Evolutionary conservation across 2,888 invertebrate genomes (phyloP).

Genomic region (Melinaea menophilus): DNA sequence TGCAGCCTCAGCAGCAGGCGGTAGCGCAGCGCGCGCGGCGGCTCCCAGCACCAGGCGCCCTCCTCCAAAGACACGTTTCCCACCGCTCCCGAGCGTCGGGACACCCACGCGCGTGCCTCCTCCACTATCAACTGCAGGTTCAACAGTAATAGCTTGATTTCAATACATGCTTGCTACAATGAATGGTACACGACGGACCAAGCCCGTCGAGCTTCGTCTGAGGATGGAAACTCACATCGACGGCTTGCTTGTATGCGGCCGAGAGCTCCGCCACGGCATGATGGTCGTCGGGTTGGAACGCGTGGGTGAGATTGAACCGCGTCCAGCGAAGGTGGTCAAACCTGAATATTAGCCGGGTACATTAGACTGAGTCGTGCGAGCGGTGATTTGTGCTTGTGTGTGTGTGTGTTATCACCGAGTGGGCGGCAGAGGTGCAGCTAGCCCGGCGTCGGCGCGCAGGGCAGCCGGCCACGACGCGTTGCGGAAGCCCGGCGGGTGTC

Average conservation of each 20-base stretch:
- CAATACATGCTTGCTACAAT: background rate
- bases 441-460: conserved; percentile 77
- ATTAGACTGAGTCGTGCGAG: background rate
- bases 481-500: conserved; percentile 48
- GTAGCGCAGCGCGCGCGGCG: conserved; percentile 25
- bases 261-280: conserved; percentile 81
- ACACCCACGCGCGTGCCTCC: conserved; percentile 44
- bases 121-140: conserved; percentile 43
- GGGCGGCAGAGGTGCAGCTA: conserved; percentile 74
- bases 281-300: conserved; percentile 89
- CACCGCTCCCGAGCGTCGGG: conserved; percentile 40
- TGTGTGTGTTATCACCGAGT: conserved; percentile 45
- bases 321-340: conserved; percentile 91
- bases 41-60: conserved; percentile 41
- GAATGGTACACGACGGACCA: no score
- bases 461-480: conserved; percentile 72
- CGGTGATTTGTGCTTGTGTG: background rate
- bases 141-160: background rate
- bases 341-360: conserved; percentile 32
- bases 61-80: conserved; percentile 39
- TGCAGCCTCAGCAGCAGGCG: conserved; percentile 80
- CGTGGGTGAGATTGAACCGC: conserved; percentile 90
- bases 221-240: conserved; percentile 66
- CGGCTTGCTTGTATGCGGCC: conserved; percentile 82
- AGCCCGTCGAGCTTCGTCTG: no score